Evolutionary conservation across 1,140 invertebrate species (phyloP).

Genomic region (Leptinotarsa undecemlineata): DNA sequence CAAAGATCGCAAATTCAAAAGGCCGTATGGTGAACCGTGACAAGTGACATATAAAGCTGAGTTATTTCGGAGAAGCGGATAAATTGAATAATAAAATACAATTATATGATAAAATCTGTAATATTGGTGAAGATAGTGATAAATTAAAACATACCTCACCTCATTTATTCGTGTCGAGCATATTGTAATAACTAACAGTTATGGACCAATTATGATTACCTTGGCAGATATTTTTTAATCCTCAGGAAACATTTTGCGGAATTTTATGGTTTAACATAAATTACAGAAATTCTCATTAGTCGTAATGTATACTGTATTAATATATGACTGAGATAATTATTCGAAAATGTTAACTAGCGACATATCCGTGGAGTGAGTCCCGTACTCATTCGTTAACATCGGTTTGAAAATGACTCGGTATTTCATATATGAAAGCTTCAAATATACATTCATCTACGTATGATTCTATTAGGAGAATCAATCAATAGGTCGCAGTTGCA

Average conservation of each 20-base stretch:
- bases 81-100: conserved; percentile 24
- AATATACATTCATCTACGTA: too few species aligned
- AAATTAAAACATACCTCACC: conserved; percentile 12
- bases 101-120: conserved; percentile 16
- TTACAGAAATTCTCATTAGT: conserved; percentile 19
- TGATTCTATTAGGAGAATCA: too few species aligned
- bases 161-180: conserved; percentile 4
- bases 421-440: too few species aligned
- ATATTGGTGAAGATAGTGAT: conserved; percentile 10
- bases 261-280: conserved; percentile 18
- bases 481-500: too few species aligned
- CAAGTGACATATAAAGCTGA: conserved; percentile 14
- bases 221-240: conserved; percentile 13
- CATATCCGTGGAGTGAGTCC: not conserved
- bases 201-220: conserved; percentile 17
- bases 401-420: not conserved
- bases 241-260: conserved; percentile 11
- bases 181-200: conserved; percentile 22
- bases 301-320: conserved; percentile 2
- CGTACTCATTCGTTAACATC: not conserved
- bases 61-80: conserved; percentile 13
- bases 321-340: not conserved
- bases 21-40: conserved; percentile 11
- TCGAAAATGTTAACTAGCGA: conserved; percentile 1
- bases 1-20: not conserved